Percentiles rank a stretch among this genome's conserved stretches.
Conservation (phyloP, 92 coral and sea anemone genomes). For the Zoanthus solanderi region DNA sequence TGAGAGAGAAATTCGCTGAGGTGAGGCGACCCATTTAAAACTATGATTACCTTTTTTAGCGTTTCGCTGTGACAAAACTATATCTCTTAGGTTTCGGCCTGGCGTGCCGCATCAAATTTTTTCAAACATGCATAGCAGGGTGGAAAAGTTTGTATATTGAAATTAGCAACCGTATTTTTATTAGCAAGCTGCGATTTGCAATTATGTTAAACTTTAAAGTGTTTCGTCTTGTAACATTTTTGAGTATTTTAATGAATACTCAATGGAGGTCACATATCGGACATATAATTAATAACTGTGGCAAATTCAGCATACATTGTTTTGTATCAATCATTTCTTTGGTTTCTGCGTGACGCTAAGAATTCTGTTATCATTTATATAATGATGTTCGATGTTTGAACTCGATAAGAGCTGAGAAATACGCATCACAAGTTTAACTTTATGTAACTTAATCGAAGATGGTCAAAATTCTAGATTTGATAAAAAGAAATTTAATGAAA, state of each 20-base stretch:
- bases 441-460: no score
- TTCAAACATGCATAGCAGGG: background rate
- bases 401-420: background rate
- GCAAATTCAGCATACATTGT: background rate
- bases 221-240: background rate
- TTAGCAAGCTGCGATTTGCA: background rate
- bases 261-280: background rate
- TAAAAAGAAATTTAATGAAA: no score
- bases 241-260: background rate
- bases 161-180: background rate
- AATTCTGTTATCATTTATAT: background rate
- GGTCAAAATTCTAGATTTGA: no score
- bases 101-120: background rate
- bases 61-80: background rate
- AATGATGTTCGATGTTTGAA: background rate
- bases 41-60: background rate
- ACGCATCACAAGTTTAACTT: background rate
- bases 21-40: constrained; percentile 9
- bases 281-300: background rate
- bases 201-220: background rate
- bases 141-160: background rate
- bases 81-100: background rate
- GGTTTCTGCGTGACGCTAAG: background rate
- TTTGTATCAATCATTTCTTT: background rate
- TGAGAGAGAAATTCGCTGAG: constrained; percentile 33